phyloP scores from a whole-genome alignment of 2,888 invertebrate species.

The Belgica antarctica region DNA sequence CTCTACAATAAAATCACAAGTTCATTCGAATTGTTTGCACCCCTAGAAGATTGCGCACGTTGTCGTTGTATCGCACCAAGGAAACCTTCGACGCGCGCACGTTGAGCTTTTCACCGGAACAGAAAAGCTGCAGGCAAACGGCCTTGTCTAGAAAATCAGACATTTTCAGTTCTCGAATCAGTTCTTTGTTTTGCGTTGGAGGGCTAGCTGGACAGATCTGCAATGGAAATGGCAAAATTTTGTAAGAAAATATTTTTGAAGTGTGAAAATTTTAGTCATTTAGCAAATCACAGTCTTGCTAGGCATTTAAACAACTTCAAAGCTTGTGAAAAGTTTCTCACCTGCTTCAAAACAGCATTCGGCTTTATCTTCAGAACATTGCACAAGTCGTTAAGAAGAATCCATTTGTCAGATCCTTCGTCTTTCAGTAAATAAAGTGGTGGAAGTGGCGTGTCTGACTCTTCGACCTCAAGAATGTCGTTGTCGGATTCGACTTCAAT shows the following conservation, averaged over 20 bases:
- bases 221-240: constrained; percentile 47
- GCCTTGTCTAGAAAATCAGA: constrained; percentile 78
- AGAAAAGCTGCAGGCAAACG: constrained; percentile 73
- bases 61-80: constrained; percentile 80
- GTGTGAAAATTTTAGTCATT: no score
- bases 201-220: constrained; percentile 54
- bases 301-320: background rate
- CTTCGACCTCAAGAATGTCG: constrained; percentile 74
- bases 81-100: constrained; percentile 77
- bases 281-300: no score
- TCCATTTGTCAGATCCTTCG: constrained; percentile 72
- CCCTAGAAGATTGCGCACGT: constrained; percentile 75
- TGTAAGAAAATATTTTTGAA: constrained; percentile 58
- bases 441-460: constrained; percentile 74
- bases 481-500: constrained; percentile 54
- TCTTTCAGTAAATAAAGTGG: constrained; percentile 73
- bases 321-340: constrained; percentile 46
- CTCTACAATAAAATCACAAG: constrained; percentile 54
- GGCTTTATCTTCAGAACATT: constrained; percentile 76
- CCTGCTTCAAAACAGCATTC: constrained; percentile 73
- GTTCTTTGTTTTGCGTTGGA: constrained; percentile 49
- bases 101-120: constrained; percentile 76
- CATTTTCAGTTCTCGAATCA: constrained; percentile 70
- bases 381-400: constrained; percentile 75
- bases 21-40: constrained; percentile 73